phyloP scores from a whole-genome alignment of 2,113 vertebrate species.

The Riparia riparia region DNA sequence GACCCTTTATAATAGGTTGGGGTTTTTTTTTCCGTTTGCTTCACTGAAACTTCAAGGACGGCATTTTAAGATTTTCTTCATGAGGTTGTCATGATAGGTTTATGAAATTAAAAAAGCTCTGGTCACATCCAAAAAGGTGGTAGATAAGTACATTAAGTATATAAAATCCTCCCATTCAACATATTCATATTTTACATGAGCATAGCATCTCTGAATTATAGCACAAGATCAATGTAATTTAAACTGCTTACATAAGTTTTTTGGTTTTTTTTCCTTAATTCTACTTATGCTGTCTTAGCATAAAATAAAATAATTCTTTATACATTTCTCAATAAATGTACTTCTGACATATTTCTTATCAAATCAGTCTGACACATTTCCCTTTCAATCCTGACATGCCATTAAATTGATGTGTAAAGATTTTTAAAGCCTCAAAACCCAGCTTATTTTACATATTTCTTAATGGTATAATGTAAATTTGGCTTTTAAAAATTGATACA shows the following conservation, averaged over 20 bases:
- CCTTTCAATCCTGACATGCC: background rate
- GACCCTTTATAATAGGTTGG: background rate
- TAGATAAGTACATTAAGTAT: background rate
- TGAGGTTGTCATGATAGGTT: background rate
- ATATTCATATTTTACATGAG: background rate
- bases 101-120: background rate
- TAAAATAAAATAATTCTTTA: background rate
- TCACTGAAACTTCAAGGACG: background rate
- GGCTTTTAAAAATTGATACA: background rate
- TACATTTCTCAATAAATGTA: conserved; percentile 11
- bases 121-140: background rate
- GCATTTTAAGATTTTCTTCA: background rate
- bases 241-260: background rate
- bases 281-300: background rate
- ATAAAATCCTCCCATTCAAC: background rate
- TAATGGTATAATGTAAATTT: conserved; percentile 43
- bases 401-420: conserved; percentile 50
- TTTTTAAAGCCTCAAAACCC: background rate
- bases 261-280: background rate
- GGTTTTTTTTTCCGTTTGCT: background rate
- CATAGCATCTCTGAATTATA: background rate
- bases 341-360: conserved; percentile 8
- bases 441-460: conserved; percentile 40
- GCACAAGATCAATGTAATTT: background rate
- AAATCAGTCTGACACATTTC: conserved; percentile 22